A percentile compares a stretch with the other conserved stretches of the same genome.
phyloP scores from a whole-genome alignment of 53 echinoderm and acorn worm species.

The Apostichopus leukothele region DNA sequence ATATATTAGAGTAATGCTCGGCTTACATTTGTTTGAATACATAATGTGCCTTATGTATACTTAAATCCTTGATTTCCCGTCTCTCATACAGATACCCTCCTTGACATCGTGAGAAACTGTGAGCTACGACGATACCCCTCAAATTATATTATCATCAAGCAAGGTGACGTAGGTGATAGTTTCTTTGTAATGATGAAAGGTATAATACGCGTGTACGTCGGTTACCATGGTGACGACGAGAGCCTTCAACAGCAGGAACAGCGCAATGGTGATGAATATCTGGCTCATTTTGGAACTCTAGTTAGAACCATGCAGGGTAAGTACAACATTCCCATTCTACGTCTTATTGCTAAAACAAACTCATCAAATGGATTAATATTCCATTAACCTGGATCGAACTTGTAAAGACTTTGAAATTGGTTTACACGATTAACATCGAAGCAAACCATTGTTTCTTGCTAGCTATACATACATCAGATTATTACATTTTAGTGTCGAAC shows the following conservation, averaged over 20 bases:
- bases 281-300: constrained; percentile 29
- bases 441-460: too few species aligned
- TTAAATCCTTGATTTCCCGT: too few species aligned
- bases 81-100: constrained; percentile 49
- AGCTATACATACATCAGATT: too few species aligned
- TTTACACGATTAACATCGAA: too few species aligned
- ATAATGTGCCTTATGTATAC: too few species aligned
- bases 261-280: background rate
- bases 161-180: constrained; percentile 82
- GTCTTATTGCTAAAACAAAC: too few species aligned
- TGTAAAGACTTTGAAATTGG: too few species aligned
- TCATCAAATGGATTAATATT: too few species aligned
- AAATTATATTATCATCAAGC: constrained; percentile 72
- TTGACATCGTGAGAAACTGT: constrained; percentile 73
- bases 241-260: background rate
- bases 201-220: constrained; percentile 52
- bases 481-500: too few species aligned
- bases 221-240: constrained; percentile 56
- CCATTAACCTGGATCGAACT: too few species aligned
- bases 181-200: constrained; percentile 65
- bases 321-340: background rate
- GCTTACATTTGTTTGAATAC: too few species aligned
- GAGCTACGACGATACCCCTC: constrained; percentile 57
- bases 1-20: too few species aligned
- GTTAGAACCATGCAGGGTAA: constrained; percentile 56